These are phyloP conservation scores for Eueremaeus valkanovi DNA, from an alignment of 2,888 invertebrate species.

Conservation along the genomic window DNA sequence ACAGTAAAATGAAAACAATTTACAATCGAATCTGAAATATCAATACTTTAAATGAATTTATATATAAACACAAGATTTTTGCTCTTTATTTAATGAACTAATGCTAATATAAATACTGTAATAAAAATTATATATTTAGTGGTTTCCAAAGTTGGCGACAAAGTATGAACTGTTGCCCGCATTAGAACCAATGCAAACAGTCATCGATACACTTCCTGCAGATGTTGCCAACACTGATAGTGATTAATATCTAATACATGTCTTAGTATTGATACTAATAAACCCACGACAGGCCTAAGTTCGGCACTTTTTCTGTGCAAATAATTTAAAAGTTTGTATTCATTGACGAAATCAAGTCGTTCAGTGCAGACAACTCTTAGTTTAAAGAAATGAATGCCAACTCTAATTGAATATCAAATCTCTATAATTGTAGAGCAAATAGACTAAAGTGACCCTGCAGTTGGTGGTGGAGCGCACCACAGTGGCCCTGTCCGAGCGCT, in stretches of 20 bases:
- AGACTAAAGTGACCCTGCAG: conserved; percentile 89
- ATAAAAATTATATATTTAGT: too few relatives aligned
- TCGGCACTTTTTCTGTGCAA: too few relatives aligned
- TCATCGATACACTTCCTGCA: conserved; percentile 10
- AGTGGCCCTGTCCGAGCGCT: conserved; percentile 91
- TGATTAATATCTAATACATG: conserved; percentile 20
- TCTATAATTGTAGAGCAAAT: conserved; percentile 84
- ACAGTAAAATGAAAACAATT: neutral
- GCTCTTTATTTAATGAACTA: neutral
- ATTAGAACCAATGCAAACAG: too few relatives aligned
- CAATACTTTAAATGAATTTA: neutral
- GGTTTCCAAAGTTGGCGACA: neutral
- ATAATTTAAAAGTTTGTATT: too few relatives aligned
- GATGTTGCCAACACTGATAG: conserved; percentile 7
- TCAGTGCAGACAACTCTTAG: neutral
- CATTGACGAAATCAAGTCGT: too few relatives aligned
- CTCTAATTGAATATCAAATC: conserved; percentile 61
- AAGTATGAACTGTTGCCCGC: conserved; percentile 8
- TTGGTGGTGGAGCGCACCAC: conserved; percentile 96
- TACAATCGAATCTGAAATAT: too few relatives aligned
- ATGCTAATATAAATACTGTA: too few relatives aligned
- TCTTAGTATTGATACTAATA: too few relatives aligned
- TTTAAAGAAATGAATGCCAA: neutral
- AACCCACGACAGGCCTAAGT: too few relatives aligned
- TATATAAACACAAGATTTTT: too few relatives aligned